Conservation (phyloP, 2,113 vertebrate genomes). For the Pachycephala philippinensis region DNA sequence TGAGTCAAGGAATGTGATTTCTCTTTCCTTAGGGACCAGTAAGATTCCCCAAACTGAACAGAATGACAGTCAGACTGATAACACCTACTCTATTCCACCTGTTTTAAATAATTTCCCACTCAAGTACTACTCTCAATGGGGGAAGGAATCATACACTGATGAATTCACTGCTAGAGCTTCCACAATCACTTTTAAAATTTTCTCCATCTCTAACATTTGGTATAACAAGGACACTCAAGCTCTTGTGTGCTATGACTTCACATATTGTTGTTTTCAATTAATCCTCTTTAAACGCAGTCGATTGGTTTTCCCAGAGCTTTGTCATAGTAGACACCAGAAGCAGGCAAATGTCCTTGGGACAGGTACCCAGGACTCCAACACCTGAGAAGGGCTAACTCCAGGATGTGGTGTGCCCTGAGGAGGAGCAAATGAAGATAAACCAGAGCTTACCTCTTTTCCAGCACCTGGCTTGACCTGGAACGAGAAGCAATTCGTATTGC, state of each 20-base stretch:
- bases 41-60: conserved; percentile 23
- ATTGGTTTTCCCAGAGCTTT: neutral
- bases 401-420: neutral
- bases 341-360: neutral
- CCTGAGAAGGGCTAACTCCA: neutral
- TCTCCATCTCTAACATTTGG: neutral
- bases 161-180: neutral
- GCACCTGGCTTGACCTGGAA: neutral
- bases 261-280: neutral
- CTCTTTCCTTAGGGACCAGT: neutral
- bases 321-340: neutral
- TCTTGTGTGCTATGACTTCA: neutral
- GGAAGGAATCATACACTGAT: neutral
- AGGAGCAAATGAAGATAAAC: neutral
- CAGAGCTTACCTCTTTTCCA: neutral
- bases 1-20: conserved; percentile 3
- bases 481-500: neutral
- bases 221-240: neutral
- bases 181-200: neutral
- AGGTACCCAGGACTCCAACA: neutral
- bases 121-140: neutral
- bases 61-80: conserved; percentile 55
- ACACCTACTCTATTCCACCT: neutral
- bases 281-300: neutral
- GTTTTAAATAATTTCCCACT: conserved; percentile 25